Evolutionary conservation across 2,888 invertebrate genomes (phyloP).

Genomic region (Mellilla xanthometata): DNA sequence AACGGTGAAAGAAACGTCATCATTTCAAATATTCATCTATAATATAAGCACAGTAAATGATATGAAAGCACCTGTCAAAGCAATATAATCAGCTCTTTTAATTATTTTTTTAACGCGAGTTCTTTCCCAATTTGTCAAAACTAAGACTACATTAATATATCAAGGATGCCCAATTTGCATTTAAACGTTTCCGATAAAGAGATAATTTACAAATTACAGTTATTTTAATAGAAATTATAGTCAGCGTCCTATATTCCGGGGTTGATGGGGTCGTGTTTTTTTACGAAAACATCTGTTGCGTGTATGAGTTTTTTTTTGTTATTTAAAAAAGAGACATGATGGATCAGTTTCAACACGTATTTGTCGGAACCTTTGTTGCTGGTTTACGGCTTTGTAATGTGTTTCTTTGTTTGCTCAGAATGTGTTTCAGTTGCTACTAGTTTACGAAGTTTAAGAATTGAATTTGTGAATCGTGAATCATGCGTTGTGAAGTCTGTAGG

Average conservation of each 20-base stretch:
- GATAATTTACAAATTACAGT: conserved; percentile 72
- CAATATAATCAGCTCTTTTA: conserved; percentile 34
- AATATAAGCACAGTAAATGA: conserved; percentile 4
- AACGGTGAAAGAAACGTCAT: neutral
- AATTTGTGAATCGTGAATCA: conserved; percentile 33
- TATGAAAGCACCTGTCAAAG: conserved; percentile 41
- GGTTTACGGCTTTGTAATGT: conserved; percentile 80
- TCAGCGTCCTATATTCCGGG: conserved; percentile 55
- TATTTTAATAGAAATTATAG: conserved; percentile 73
- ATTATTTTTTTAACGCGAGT: conserved; percentile 53
- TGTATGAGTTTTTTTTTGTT: conserved; percentile 75
- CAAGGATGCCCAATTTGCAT: conserved; percentile 71
- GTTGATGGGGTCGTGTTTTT: conserved; percentile 71
- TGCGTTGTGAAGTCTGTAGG: conserved; percentile 16
- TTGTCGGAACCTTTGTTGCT: conserved; percentile 78
- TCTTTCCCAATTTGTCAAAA: conserved; percentile 65
- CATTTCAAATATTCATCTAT: too few relatives aligned
- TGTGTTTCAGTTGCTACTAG: conserved; percentile 64
- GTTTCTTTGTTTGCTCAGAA: conserved; percentile 80
- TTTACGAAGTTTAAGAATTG: conserved; percentile 57
- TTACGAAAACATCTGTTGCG: conserved; percentile 80
- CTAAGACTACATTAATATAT: conserved; percentile 67
- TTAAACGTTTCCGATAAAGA: conserved; percentile 68
- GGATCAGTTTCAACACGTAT: conserved; percentile 82
- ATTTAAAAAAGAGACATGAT: conserved; percentile 81